Base-by-base conservation (phyloP, 2,797 vertebrate species). In the Linurgus olivaceus region DNA sequence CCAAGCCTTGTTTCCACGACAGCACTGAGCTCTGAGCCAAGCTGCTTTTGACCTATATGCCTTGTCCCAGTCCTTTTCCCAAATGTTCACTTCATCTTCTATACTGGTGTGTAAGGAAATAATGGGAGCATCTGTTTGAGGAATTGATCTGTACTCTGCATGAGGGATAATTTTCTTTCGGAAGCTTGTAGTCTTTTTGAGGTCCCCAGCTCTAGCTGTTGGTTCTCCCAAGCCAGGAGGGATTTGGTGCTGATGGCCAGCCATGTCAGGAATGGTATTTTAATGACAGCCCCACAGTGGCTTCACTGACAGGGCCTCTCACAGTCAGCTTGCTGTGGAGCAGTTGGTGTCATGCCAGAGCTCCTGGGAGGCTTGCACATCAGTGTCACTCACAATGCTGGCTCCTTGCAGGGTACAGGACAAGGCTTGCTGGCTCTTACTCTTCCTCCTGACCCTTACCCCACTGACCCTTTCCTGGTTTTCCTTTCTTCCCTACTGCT, bases 321-420 rank as follows among this genome's bases (percentile, higher is more conserved):
- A 13, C 26, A 42, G 68, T 33, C 78, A 51, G 40, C 40, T 42
- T 42, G 40, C 40, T 8, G 17, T 42, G 40, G 40, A 42, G 54
- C 31, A 61, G 61, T 3, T 8, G 11, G 50, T 38, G 26, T 37
- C 0, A 0, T 52, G 73, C 73, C 12, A 13, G 57, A 24, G 51
- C 28, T 90, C 9, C 29, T 5, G 6, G 50, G 26, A 38, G 35
- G n/a, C 35, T 42, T 6, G 13, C 35, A 14, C 35, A 23, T 37
- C 44, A 31, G 26, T 21, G 45, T 29, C 25, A 25, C 17, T 87
- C 42, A 10, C 33, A 51, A 3, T 0, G 4, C 38, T 72, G 48
- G 28, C 17, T 78, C 26, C 62, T 38, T 45, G 24, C 29, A 48
- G 59, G 38, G 5, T 10, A 23, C 9, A 28, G 54, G 50, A 79